phyloP scores from a whole-genome alignment of 1,140 invertebrate genomes.

The Pomacea maculata region DNA sequence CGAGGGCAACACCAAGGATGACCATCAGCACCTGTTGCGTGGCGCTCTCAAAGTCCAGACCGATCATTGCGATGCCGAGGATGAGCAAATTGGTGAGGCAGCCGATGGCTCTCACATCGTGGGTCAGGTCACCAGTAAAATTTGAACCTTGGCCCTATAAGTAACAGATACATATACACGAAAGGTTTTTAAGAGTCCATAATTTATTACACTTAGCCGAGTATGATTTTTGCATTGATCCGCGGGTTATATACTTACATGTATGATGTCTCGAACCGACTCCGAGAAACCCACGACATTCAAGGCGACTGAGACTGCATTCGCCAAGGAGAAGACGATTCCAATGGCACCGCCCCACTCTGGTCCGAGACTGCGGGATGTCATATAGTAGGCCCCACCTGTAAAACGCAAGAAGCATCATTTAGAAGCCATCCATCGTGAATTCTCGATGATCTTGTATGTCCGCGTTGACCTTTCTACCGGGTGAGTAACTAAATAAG shows the following conservation, averaged over 20 bases:
- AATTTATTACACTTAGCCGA: no score
- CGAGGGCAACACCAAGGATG: slow-evolving; percentile 86
- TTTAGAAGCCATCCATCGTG: no score
- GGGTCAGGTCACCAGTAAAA: slow-evolving; percentile 60
- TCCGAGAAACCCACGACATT: slow-evolving; percentile 98
- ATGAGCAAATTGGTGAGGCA: slow-evolving; percentile 61
- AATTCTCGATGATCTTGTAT: no score
- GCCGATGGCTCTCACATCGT: slow-evolving; percentile 73
- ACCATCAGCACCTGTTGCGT: slow-evolving; percentile 91
- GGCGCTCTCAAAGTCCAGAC: slow-evolving; percentile 70
- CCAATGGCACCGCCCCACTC: slow-evolving; percentile 98
- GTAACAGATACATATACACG: neutral
- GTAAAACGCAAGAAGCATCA: neutral
- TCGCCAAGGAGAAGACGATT: slow-evolving; percentile 95
- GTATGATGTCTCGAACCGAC: slow-evolving; percentile 72
- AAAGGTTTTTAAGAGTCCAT: no score
- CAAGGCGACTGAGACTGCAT: slow-evolving; percentile 94
- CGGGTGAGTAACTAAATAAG: no score
- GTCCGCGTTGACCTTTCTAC: no score
- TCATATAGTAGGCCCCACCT: slow-evolving; percentile 97
- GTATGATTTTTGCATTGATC: no score
- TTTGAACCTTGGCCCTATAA: slow-evolving; percentile 47
- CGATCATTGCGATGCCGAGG: slow-evolving; percentile 62
- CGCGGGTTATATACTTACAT: slow-evolving; percentile 32
- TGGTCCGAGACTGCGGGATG: slow-evolving; percentile 93